phyloP scores from a whole-genome alignment of 2,113 vertebrate species.

The Vireo altiloquus region DNA sequence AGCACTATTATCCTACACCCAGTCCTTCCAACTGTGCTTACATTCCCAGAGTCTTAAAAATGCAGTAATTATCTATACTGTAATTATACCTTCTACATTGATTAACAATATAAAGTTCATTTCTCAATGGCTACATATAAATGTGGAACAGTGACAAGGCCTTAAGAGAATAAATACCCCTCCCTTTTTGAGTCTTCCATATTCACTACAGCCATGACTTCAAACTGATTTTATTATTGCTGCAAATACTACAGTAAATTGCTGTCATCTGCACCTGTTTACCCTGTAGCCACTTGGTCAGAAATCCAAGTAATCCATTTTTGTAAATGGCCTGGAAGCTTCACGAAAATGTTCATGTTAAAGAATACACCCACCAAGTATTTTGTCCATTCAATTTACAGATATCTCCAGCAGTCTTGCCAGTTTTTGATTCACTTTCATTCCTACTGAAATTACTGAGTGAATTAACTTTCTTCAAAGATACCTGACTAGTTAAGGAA shows the following conservation, averaged over 20 bases:
- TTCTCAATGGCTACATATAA: neutral
- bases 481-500: neutral
- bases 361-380: neutral
- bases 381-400: neutral
- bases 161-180: neutral
- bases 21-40: neutral
- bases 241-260: neutral
- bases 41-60: neutral
- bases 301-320: neutral
- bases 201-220: neutral
- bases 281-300: neutral
- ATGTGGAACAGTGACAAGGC: neutral
- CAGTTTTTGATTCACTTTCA: neutral
- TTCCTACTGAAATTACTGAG: neutral
- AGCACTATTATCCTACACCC: rapidly evolving
- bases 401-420: neutral
- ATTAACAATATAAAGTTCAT: neutral
- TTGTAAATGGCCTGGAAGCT: neutral
- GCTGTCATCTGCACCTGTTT: neutral
- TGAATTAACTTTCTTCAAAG: neutral
- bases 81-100: neutral
- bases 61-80: neutral
- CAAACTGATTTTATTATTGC: neutral
- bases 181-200: neutral
- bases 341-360: neutral